phyloP scores from a whole-genome alignment of 2,797 vertebrate species.

The Eulemur rubriventer region DNA sequence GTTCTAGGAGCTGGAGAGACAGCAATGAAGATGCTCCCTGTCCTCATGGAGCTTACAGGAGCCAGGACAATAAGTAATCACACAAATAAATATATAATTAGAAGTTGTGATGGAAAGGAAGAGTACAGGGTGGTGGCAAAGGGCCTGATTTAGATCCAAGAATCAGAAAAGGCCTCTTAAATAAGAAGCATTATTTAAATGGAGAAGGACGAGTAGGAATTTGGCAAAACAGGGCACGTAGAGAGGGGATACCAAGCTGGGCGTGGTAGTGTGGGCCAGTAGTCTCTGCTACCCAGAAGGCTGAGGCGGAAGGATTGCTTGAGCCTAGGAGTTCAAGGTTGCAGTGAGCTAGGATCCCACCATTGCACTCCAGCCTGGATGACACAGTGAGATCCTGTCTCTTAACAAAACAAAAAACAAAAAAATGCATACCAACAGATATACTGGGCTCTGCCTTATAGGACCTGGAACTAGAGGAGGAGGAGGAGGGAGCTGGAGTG shows the following conservation, averaged over 20 bases:
- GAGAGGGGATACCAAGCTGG: neutral
- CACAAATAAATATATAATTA: too few species aligned
- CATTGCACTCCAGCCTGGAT: neutral
- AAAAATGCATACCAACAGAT: neutral
- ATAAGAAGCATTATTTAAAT: neutral
- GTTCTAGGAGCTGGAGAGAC: neutral
- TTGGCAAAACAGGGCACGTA: neutral
- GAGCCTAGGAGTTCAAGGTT: too few species aligned
- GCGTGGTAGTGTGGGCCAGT: neutral
- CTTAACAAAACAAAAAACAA: neutral
- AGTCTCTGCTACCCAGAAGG: too few species aligned
- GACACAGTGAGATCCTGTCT: neutral
- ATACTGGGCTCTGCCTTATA: neutral
- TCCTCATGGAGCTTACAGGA: neutral
- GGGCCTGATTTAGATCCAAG: neutral
- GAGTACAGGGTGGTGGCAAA: too few species aligned
- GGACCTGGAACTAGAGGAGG: neutral
- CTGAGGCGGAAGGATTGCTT: too few species aligned
- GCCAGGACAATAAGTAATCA: neutral
- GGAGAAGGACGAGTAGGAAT: neutral
- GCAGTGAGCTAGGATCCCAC: too few species aligned
- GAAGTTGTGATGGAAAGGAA: neutral
- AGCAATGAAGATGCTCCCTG: too few species aligned
- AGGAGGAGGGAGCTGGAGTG: neutral
- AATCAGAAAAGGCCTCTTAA: neutral